Percentiles rank a stretch among this genome's conserved stretches.
These are phyloP conservation scores for Cygnus buccinator DNA, from an alignment of 2,113 vertebrate species.

Conservation along the genomic window DNA sequence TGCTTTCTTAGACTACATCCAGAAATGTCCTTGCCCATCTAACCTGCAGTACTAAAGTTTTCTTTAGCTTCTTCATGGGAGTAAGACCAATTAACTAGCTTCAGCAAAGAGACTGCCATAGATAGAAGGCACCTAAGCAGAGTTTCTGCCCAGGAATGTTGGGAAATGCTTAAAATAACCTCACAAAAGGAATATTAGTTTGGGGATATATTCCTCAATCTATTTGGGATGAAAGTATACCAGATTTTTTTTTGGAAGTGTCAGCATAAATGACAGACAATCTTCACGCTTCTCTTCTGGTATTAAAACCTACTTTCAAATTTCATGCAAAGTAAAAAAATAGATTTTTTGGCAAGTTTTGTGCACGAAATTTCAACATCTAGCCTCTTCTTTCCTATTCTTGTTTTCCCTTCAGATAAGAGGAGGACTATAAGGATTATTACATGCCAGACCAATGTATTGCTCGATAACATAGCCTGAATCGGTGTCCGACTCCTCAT, in stretches of 20 bases:
- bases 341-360: neutral
- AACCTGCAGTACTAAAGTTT: neutral
- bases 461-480: neutral
- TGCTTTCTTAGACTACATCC: neutral
- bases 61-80: neutral
- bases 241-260: neutral
- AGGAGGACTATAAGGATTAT: neutral
- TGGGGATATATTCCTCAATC: neutral
- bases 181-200: neutral
- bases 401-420: neutral
- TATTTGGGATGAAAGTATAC: neutral
- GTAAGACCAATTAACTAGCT: neutral
- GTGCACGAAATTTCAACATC: neutral
- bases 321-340: neutral
- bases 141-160: neutral
- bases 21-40: neutral
- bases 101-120: neutral
- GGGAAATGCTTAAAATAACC: neutral
- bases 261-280: neutral
- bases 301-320: neutral
- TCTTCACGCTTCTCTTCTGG: neutral
- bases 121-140: neutral
- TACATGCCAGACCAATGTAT: neutral
- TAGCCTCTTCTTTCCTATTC: neutral
- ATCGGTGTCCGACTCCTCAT: neutral